These are phyloP conservation scores for Lacanobia oleracea DNA, from an alignment of 2,888 invertebrate species.

Conservation along the genomic window DNA sequence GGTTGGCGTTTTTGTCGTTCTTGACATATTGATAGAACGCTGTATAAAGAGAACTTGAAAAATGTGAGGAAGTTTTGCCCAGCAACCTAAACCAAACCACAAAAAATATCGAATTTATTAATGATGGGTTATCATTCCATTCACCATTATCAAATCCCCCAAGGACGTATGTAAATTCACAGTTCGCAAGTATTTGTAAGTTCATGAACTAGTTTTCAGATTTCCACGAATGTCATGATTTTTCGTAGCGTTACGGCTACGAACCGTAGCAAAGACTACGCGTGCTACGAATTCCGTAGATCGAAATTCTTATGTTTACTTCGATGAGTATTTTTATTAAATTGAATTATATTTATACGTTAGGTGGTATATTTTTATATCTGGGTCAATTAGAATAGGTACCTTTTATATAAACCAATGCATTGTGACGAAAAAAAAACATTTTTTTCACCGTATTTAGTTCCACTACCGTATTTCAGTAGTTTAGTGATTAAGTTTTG, in stretches of 20 bases:
- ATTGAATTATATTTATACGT: not conserved
- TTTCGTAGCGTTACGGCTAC: constrained; percentile 39
- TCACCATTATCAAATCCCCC: not conserved
- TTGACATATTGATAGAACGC: too few species aligned
- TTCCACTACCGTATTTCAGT: not conserved
- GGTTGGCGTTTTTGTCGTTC: too few species aligned
- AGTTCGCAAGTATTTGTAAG: not conserved
- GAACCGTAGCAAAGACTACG: constrained; percentile 46
- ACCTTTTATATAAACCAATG: not conserved
- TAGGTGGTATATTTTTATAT: not conserved
- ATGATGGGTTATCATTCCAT: too few species aligned
- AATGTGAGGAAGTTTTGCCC: not conserved
- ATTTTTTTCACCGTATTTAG: too few species aligned
- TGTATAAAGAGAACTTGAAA: not conserved
- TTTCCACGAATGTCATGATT: constrained; percentile 5
- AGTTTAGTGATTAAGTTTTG: too few species aligned
- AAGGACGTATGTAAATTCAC: not conserved
- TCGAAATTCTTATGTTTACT: not conserved
- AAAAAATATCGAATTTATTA: too few species aligned
- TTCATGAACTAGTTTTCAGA: not conserved
- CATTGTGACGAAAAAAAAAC: not conserved
- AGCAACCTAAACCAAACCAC: not conserved
- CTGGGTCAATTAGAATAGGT: too few species aligned
- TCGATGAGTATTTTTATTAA: not conserved
- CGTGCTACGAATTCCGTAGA: constrained; percentile 47